Evolutionary conservation across 2,888 invertebrate genomes (phyloP).

Genomic region (Ischnus inquisitorius): DNA sequence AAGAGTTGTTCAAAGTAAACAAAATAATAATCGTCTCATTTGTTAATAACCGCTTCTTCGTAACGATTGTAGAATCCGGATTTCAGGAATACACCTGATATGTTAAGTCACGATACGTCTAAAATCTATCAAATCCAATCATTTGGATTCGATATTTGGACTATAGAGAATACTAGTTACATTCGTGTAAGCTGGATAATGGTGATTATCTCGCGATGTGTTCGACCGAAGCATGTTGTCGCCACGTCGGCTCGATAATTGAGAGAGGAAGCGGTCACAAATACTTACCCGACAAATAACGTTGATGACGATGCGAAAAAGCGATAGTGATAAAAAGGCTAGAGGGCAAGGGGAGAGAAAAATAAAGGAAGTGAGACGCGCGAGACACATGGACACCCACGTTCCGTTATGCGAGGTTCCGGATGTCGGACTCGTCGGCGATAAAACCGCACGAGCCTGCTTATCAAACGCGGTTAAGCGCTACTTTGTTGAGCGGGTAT

Average conservation of each 20-base stretch:
- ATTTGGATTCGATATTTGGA: too few species aligned
- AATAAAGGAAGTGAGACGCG: not conserved
- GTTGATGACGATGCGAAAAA: not conserved
- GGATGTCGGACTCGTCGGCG: slow-evolving; percentile 36
- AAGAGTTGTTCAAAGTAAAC: too few species aligned
- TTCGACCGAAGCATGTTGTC: not conserved
- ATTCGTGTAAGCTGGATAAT: not conserved
- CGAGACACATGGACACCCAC: slow-evolving; percentile 14
- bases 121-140: too few species aligned
- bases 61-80: too few species aligned
- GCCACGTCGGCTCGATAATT: not conserved
- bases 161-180: not conserved
- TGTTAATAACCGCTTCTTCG: too few species aligned
- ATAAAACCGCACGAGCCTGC: slow-evolving; percentile 38
- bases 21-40: too few species aligned
- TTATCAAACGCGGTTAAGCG: slow-evolving; percentile 55
- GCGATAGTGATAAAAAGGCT: slow-evolving; percentile 22
- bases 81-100: too few species aligned
- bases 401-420: slow-evolving; percentile 26
- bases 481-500: slow-evolving; percentile 16
- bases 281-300: not conserved
- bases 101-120: too few species aligned
- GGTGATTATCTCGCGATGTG: not conserved
- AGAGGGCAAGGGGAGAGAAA: not conserved
- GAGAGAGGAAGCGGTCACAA: slow-evolving; percentile 4